A percentile compares a stretch with the other conserved stretches of the same genome.
Conservation (phyloP, 2,888 invertebrate species). For the Chalcosyrphus nemorum region DNA sequence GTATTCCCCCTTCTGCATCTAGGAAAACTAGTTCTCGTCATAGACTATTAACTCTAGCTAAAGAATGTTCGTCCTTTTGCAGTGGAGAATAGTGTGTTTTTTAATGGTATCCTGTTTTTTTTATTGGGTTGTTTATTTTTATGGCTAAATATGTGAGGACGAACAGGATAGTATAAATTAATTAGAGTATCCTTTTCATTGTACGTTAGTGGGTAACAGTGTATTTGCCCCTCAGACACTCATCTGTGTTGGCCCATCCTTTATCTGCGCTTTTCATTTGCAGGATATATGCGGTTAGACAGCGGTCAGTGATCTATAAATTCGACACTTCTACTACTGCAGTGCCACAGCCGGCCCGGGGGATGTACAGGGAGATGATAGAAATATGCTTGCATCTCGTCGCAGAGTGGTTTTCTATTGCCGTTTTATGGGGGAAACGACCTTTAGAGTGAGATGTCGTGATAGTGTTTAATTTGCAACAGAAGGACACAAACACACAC, state of each 20-base stretch:
- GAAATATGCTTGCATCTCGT: neutral
- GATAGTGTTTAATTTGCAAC: constrained; percentile 39
- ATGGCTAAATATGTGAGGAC: constrained; percentile 44
- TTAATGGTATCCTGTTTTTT: constrained; percentile 42
- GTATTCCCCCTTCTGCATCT: constrained; percentile 21
- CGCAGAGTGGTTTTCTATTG: neutral
- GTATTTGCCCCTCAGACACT: constrained; percentile 7
- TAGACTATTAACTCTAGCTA: constrained; percentile 62
- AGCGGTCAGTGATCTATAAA: constrained; percentile 68
- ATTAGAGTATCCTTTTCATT: constrained; percentile 62
- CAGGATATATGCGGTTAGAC: constrained; percentile 59
- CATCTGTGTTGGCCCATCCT: constrained; percentile 1
- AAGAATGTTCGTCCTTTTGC: constrained; percentile 21
- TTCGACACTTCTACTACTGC: constrained; percentile 48
- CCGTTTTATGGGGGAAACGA: constrained; percentile 27
- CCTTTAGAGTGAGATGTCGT: constrained; percentile 52
- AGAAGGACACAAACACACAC: neutral
- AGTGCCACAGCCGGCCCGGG: constrained; percentile 34
- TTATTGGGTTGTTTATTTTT: constrained; percentile 65
- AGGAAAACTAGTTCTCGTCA: constrained; percentile 63
- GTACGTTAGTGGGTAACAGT: too few species aligned
- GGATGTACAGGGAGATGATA: constrained; percentile 3
- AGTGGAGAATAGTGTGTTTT: neutral
- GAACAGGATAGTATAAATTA: constrained; percentile 59
- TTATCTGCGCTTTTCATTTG: constrained; percentile 34